Evolutionary conservation across 92 coral and sea anemone species (phyloP).

Genomic region (Porites evermanni): DNA sequence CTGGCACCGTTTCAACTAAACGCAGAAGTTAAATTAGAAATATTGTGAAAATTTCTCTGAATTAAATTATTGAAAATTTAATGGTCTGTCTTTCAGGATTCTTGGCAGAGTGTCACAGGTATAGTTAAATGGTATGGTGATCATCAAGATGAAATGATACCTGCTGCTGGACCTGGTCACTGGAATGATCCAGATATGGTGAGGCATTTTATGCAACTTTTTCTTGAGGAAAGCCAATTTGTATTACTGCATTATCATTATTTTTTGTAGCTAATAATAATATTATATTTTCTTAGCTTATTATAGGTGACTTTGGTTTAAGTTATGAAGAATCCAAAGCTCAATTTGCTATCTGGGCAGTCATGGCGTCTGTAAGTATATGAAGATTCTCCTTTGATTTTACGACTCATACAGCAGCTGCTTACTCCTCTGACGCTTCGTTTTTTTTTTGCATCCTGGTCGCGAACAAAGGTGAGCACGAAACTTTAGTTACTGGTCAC

Average conservation of each 20-base stretch:
- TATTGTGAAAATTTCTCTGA: background rate
- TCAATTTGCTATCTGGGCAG: constrained; percentile 98
- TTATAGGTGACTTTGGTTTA: constrained; percentile 93
- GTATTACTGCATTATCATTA: too few relatives aligned
- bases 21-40: too few relatives aligned
- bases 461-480: too few relatives aligned
- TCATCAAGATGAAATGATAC: constrained; percentile 85
- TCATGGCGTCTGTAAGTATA: constrained; percentile 91
- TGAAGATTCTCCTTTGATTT: background rate
- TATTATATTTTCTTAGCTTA: constrained; percentile 62
- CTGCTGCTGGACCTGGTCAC: constrained; percentile 99
- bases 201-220: background rate
- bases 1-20: too few relatives aligned
- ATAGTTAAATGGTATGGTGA: constrained; percentile 91
- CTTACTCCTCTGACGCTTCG: too few relatives aligned
- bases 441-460: too few relatives aligned
- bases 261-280: background rate
- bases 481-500: too few relatives aligned
- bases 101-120: constrained; percentile 84
- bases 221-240: background rate
- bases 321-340: constrained; percentile 91
- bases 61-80: background rate
- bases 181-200: constrained; percentile 99
- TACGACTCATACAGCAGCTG: too few relatives aligned
- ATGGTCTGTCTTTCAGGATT: constrained; percentile 64